Conservation (phyloP, 23 tunicate genomes). For the Ciona savignyi region DNA sequence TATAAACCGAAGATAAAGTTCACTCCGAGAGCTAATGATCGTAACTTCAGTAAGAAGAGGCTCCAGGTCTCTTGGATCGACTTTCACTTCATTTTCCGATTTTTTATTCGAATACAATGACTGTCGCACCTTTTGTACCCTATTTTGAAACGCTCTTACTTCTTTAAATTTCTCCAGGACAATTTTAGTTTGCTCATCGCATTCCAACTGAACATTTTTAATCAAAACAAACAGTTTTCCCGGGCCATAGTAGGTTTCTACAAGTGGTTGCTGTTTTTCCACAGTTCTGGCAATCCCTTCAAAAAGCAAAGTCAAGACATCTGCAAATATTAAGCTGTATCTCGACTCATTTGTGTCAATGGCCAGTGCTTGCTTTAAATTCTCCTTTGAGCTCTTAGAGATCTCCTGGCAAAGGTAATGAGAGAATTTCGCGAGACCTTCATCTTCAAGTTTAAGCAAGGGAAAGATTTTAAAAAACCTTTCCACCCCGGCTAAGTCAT, state of each 20-base stretch:
- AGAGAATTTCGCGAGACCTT: constrained; percentile 78
- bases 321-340: constrained; percentile 72
- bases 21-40: constrained; percentile 67
- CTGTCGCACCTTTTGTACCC: constrained; percentile 58
- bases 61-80: constrained; percentile 84
- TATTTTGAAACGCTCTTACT: constrained; percentile 39
- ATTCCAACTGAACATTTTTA: constrained; percentile 76
- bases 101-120: constrained; percentile 42
- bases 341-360: constrained; percentile 29
- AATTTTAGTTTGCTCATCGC: constrained; percentile 64
- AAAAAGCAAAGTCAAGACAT: constrained; percentile 69
- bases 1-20: constrained; percentile 85
- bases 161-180: constrained; percentile 36
- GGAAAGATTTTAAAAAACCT: constrained; percentile 91
- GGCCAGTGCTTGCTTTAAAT: constrained; percentile 64
- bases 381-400: constrained; percentile 67
- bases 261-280: constrained; percentile 93
- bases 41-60: constrained; percentile 78
- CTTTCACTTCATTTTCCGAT: constrained; percentile 27
- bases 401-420: constrained; percentile 71
- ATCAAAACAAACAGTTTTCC: constrained; percentile 83
- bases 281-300: constrained; percentile 92
- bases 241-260: constrained; percentile 98
- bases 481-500: constrained; percentile 62
- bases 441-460: constrained; percentile 81